Percentiles rank a stretch among this genome's conserved stretches.
Evolutionary conservation across 2,888 invertebrate species (phyloP).

Genomic region (Sycophila texana): DNA sequence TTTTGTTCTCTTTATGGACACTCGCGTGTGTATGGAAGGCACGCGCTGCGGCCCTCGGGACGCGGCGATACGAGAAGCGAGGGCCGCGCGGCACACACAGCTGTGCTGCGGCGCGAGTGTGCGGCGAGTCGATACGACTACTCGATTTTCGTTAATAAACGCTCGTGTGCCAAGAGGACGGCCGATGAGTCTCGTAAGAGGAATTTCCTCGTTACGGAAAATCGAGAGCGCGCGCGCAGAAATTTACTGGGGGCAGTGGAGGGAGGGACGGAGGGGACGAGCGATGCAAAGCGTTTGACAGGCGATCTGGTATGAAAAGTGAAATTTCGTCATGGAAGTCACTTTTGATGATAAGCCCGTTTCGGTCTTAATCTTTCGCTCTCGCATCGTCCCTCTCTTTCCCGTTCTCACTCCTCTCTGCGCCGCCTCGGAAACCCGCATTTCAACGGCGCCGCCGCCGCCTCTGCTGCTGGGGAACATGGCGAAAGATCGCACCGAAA

Average conservation of each 20-base stretch:
- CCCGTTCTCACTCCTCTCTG: background rate
- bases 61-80: background rate
- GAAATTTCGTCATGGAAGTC: conserved; percentile 52
- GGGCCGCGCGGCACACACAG: background rate
- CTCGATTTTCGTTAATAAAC: background rate
- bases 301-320: conserved; percentile 37
- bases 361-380: conserved; percentile 34
- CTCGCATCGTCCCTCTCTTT: background rate
- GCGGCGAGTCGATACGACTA: background rate
- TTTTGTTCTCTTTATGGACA: conserved; percentile 49
- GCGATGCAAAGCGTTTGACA: background rate
- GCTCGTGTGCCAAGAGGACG: background rate
- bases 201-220: background rate
- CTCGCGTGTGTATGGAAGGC: conserved; percentile 17
- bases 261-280: too few species aligned
- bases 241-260: too few species aligned
- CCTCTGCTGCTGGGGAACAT: conserved; percentile 35
- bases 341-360: conserved; percentile 52
- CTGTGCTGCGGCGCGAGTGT: background rate
- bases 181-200: conserved; percentile 5
- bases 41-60: conserved; percentile 5
- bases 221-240: conserved; percentile 7
- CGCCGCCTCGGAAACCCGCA: conserved; percentile 40
- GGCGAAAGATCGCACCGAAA: conserved; percentile 44
- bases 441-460: conserved; percentile 38